A percentile compares a stretch with the other conserved stretches of the same genome.
These are phyloP conservation scores for Dorcus hopei DNA, from an alignment of 2,888 invertebrate species.

Conservation along the genomic window DNA sequence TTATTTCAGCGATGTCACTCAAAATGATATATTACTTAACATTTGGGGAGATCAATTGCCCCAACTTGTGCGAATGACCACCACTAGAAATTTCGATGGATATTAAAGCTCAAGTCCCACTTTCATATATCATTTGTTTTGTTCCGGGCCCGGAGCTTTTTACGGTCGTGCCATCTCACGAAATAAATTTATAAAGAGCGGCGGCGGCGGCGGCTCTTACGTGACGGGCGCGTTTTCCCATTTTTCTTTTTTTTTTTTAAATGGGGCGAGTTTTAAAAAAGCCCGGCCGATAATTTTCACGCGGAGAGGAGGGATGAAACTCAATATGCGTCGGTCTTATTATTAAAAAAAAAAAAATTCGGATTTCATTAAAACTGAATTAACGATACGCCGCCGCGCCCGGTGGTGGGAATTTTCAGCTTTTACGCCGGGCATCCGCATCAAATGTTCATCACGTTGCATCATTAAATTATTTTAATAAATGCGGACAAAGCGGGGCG, in stretches of 20 bases:
- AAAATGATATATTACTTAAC: slow-evolving; percentile 10
- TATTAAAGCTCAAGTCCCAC: slow-evolving; percentile 1
- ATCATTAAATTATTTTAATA: slow-evolving; percentile 19
- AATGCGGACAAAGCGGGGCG: slow-evolving; percentile 5
- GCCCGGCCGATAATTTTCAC: no score
- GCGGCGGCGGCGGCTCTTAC: no score
- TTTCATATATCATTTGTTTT: no score
- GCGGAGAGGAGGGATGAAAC: no score
- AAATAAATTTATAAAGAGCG: no score
- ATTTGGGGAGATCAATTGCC: slow-evolving; percentile 12
- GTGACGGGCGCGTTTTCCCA: no score
- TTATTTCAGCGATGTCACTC: slow-evolving; percentile 14
- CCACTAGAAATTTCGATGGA: slow-evolving; percentile 3
- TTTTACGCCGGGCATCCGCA: background rate
- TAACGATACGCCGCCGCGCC: background rate
- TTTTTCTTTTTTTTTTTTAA: no score
- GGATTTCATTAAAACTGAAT: slow-evolving; percentile 3
- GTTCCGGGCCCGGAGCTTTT: no score
- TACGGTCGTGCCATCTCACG: no score
- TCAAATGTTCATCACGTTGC: slow-evolving; percentile 15
- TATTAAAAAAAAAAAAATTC: background rate
- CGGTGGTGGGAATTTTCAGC: background rate
- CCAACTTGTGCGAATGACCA: slow-evolving; percentile 15
- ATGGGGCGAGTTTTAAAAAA: no score
- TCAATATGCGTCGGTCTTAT: no score